Conservation (phyloP, 2,888 invertebrate species). For the Mythimna loreyi region DNA sequence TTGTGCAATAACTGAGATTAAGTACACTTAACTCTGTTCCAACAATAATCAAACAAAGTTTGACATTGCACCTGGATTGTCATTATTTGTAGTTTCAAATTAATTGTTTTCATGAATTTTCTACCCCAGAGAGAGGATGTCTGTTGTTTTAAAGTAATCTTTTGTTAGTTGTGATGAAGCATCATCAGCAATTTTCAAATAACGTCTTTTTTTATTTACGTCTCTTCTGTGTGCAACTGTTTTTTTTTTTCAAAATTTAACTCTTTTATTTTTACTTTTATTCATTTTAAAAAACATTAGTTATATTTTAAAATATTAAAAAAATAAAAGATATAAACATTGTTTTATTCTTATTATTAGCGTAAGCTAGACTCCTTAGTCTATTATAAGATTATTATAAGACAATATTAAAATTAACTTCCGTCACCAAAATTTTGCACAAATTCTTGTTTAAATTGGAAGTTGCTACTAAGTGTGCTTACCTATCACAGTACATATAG, state of each 20-base stretch:
- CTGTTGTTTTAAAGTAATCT: background rate
- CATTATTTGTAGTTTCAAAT: conserved; percentile 12
- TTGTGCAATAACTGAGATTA: conserved; percentile 3
- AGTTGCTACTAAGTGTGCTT: conserved; percentile 21
- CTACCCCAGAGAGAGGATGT: background rate
- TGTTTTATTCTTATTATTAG: too few relatives aligned
- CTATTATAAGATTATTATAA: too few relatives aligned
- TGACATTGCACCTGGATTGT: conserved; percentile 19
- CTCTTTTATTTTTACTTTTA: too few relatives aligned
- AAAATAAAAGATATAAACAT: too few relatives aligned
- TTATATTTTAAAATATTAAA: too few relatives aligned
- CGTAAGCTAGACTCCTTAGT: too few relatives aligned
- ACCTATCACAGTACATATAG: conserved; percentile 24
- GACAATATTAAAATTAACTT: background rate
- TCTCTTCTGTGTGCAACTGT: too few relatives aligned
- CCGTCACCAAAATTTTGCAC: background rate
- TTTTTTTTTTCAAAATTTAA: too few relatives aligned
- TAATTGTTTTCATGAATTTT: conserved; percentile 15
- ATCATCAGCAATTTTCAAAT: too few relatives aligned
- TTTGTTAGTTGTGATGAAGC: background rate
- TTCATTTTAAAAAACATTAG: too few relatives aligned
- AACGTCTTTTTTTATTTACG: too few relatives aligned
- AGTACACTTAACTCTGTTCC: conserved; percentile 13
- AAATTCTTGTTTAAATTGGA: conserved; percentile 20
- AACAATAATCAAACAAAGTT: conserved; percentile 44